phyloP scores from a whole-genome alignment of 2,113 vertebrate genomes.

The Pungitius pungitius region DNA sequence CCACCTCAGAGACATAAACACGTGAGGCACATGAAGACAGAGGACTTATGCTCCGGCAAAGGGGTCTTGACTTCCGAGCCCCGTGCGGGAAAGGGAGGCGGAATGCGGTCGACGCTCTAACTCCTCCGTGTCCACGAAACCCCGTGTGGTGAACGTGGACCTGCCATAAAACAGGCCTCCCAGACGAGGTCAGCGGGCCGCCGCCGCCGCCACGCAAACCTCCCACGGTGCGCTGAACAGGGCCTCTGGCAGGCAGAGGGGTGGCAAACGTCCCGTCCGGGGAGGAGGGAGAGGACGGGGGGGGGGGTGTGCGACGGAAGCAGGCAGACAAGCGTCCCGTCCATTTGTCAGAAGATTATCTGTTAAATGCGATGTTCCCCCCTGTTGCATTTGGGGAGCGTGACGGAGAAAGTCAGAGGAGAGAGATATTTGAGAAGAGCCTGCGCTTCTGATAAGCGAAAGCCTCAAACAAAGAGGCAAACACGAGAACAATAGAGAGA shows the following conservation, averaged over 20 bases:
- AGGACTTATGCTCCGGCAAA: constrained; percentile 5
- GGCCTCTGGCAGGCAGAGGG: constrained; percentile 25
- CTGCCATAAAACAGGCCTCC: constrained; percentile 64
- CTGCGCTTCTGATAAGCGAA: constrained; percentile 65
- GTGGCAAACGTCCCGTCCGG: constrained; percentile 11
- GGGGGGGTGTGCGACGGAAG: constrained; percentile 25
- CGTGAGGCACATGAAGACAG: constrained; percentile 31
- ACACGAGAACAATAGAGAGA: constrained; percentile 75
- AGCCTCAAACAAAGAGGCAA: constrained; percentile 66
- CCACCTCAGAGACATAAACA: constrained; percentile 45
- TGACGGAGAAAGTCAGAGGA: not conserved
- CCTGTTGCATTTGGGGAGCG: not conserved
- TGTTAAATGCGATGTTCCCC: constrained; percentile 12
- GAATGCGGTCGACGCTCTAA: constrained; percentile 4
- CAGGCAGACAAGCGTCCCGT: not conserved
- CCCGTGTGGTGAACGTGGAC: constrained; percentile 59
- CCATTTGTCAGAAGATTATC: not conserved
- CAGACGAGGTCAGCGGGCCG: constrained; percentile 64
- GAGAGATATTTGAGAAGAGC: constrained; percentile 33
- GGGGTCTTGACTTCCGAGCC: constrained; percentile 21
- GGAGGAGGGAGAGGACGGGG: constrained; percentile 21
- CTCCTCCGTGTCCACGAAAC: constrained; percentile 47
- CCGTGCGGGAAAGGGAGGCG: constrained; percentile 22
- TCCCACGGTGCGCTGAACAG: constrained; percentile 66
- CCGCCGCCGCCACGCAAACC: constrained; percentile 64